phyloP scores from a whole-genome alignment of 2,797 vertebrate species.

The Hypotaenidia okinawae region DNA sequence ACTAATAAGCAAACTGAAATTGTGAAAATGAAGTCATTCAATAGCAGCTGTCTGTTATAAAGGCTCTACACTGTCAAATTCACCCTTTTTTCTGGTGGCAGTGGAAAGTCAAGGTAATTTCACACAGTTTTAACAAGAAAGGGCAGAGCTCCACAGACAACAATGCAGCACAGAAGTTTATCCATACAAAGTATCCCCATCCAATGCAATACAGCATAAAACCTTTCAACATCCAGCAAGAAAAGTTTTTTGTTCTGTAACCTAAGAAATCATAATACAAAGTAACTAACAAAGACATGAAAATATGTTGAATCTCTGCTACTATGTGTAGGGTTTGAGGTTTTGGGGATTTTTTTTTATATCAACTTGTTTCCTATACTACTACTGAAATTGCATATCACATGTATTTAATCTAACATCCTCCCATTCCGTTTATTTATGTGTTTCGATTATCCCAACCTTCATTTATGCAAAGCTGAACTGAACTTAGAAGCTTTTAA shows the following conservation, averaged over 20 bases:
- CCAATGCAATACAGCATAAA: accelerated
- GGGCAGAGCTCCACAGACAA: neutral
- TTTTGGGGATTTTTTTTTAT: neutral
- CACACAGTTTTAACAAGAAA: neutral
- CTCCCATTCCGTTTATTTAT: neutral
- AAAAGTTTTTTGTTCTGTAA: neutral
- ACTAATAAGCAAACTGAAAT: neutral
- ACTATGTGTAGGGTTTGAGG: accelerated
- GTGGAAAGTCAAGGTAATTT: neutral
- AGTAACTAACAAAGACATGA: neutral
- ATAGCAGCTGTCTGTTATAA: neutral
- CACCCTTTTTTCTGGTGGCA: neutral
- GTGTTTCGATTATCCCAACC: neutral
- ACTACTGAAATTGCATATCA: neutral
- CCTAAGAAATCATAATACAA: neutral
- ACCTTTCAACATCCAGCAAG: neutral
- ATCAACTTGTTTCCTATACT: neutral
- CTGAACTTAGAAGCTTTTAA: neutral
- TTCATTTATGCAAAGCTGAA: neutral
- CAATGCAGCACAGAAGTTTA: neutral
- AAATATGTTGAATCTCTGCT: neutral
- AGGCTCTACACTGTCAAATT: neutral
- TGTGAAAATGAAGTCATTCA: neutral
- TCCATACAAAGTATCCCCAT: neutral
- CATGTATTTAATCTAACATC: neutral